Base-by-base conservation (phyloP, 1,140 invertebrate species). In the Agrypnia vestita region DNA sequence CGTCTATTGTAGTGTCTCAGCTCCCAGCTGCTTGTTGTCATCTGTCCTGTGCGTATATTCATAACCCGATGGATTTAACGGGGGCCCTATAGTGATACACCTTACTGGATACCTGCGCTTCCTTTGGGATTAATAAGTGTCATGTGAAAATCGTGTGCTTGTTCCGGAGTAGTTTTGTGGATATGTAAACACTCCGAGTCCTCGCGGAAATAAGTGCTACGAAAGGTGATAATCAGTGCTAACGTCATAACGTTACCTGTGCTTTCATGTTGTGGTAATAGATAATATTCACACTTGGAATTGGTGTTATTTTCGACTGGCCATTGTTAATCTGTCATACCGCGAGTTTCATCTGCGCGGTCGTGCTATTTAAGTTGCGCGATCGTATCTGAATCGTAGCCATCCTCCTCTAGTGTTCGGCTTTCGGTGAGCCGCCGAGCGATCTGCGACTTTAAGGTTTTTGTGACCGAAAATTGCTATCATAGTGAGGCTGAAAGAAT, bases 401-500 rank as follows among this genome's bases (percentile, higher is more conserved):
- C 19, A 47, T 55, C 51, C 8, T n/a, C n/a, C n/a, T 15, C 12
- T 21, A 12, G 10, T n/a, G 55, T 62, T 44, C 35, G n/a, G 21
- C 25, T 19, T 44, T 13, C 56, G 21, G 72, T 49, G 21, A 21
- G 69, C 19, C 64, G 62, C 21, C 19, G 11, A 46, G 53, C 17
- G 49, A 46, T 49, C 17, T 44, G 77, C 21, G 75, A 21, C 67
- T 43, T 78, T 77, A 76, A 53, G 76, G 43, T 56, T 69, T 76
- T 79, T 79, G 76, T 77, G 76, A 81, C 62, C 79, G 51, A 84
- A 82, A 81, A 84, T 84, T 84, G 88, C 87, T 87, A 86, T 86
- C 88, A 90, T 89, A 87, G 89, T 90, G 88, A 89, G 89, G 87
- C 89, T 90, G 85, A 90, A 90, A 86, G 89, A 90, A 89, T 87